Conservation (phyloP, 1,140 invertebrate genomes). For the Mercenaria mercenaria region DNA sequence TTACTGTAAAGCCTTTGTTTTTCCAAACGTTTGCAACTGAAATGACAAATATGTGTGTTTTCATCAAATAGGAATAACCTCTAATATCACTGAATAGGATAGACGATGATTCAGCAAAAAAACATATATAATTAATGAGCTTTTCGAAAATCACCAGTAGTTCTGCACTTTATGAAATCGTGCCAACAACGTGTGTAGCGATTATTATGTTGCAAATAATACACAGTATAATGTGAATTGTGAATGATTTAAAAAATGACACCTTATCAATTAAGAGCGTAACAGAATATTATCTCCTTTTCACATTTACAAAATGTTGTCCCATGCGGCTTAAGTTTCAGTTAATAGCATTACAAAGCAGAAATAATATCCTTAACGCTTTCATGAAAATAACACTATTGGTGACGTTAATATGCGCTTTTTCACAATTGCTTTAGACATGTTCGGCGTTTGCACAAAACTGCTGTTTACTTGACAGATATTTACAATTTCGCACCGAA, state of each 20-base stretch:
- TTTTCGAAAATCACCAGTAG: too few species aligned
- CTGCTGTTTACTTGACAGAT: not conserved
- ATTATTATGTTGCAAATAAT: too few species aligned
- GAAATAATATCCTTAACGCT: not conserved
- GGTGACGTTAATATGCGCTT: not conserved
- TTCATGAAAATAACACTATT: not conserved
- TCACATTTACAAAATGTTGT: not conserved
- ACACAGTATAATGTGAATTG: not conserved
- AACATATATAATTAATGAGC: too few species aligned
- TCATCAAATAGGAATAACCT: too few species aligned
- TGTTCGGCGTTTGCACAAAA: not conserved
- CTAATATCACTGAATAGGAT: too few species aligned
- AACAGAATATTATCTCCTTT: not conserved
- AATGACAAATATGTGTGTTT: too few species aligned
- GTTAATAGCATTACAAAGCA: not conserved
- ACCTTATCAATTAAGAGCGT: not conserved
- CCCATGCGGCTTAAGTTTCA: not conserved
- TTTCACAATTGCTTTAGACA: not conserved
- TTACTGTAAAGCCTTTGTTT: too few species aligned
- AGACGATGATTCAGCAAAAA: too few species aligned
- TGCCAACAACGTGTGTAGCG: not conserved
- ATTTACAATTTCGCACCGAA: not conserved
- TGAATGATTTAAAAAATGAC: not conserved
- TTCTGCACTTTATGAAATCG: not conserved
- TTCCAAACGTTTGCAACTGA: too few species aligned